phyloP scores from a whole-genome alignment of 2,888 invertebrate species.

The Bellardia bayeri region DNA sequence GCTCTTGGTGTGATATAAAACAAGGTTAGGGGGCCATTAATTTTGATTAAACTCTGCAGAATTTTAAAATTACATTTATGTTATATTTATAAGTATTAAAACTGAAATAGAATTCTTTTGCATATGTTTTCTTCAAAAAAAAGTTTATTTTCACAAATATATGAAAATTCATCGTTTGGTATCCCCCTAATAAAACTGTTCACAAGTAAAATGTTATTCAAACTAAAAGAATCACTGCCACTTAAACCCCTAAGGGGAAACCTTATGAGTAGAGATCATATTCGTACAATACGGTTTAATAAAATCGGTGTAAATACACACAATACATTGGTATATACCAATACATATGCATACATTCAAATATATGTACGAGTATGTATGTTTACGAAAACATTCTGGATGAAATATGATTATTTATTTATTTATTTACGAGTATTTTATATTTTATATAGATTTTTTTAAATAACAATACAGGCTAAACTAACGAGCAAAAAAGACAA shows the following conservation, averaged over 20 bases:
- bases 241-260: conserved; percentile 22
- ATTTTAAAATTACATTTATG: too few relatives aligned
- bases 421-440: conserved; percentile 22
- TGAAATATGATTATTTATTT: conserved; percentile 58
- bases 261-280: conserved; percentile 9
- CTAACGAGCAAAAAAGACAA: conserved; percentile 54
- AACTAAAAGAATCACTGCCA: neutral
- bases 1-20: neutral
- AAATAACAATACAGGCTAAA: neutral
- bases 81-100: too few relatives aligned
- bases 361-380: neutral
- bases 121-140: too few relatives aligned
- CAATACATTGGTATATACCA: too few relatives aligned
- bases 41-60: too few relatives aligned
- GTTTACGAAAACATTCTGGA: conserved; percentile 22
- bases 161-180: neutral
- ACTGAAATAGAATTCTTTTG: too few relatives aligned
- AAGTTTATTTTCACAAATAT: too few relatives aligned
- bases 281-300: conserved; percentile 11
- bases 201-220: neutral
- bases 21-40: neutral
- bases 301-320: conserved; percentile 5
- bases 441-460: conserved; percentile 21
- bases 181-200: neutral
- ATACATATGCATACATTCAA: too few relatives aligned